Conservation (phyloP, 2,888 invertebrate genomes). For the Aromia moschata region DNA sequence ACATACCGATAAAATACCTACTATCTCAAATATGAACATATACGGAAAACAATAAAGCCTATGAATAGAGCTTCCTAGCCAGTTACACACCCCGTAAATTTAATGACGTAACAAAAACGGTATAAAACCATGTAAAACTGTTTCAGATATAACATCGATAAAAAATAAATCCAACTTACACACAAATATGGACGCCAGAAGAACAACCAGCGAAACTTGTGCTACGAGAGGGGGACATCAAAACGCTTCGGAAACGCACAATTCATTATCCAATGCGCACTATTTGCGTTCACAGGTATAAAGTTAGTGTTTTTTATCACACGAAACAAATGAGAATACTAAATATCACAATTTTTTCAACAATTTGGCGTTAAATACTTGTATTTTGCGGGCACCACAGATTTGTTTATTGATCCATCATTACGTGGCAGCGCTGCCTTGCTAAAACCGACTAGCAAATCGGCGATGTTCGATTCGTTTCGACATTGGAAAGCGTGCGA, state of each 20-base stretch:
- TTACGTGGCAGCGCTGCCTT: constrained; percentile 60
- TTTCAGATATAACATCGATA: constrained; percentile 13
- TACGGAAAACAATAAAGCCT: background rate
- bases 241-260: constrained; percentile 55
- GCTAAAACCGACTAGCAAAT: constrained; percentile 43
- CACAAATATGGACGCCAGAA: constrained; percentile 61
- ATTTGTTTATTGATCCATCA: constrained; percentile 62
- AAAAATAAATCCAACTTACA: constrained; percentile 48
- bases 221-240: constrained; percentile 53
- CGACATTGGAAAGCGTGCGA: constrained; percentile 54
- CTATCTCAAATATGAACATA: no score
- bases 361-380: constrained; percentile 64
- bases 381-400: constrained; percentile 57
- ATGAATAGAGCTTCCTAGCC: background rate
- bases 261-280: constrained; percentile 53
- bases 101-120: background rate
- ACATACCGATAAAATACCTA: no score
- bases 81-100: background rate
- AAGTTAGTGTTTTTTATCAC: constrained; percentile 55
- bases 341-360: constrained; percentile 63
- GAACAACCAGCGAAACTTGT: constrained; percentile 54
- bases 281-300: constrained; percentile 49
- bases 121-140: background rate
- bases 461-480: constrained; percentile 42
- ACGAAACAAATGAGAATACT: constrained; percentile 60